Base-by-base conservation (phyloP, 2,113 vertebrate genomes). In the Paradisaea rubra region DNA sequence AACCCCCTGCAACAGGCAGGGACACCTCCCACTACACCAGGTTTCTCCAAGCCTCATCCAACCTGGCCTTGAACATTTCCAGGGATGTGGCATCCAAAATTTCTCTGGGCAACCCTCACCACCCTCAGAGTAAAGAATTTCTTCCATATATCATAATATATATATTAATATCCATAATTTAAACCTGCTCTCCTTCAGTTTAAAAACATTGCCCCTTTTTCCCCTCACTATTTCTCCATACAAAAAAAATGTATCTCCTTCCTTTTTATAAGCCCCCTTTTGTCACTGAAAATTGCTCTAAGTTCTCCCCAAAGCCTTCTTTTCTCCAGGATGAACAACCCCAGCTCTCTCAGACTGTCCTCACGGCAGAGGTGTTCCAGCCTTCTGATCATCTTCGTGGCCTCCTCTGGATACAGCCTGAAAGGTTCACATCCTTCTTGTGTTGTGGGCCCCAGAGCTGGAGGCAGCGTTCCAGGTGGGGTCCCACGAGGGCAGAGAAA, bases 401-500 rank as follows among this genome's bases (percentile, higher is more conserved):
- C 7, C 23, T 57, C 37, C 59, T 52, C 53, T 59, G 68, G 37
- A 27, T 15, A 6, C 16, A 15, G 5, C 53, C 59, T 50, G n/a
- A 21, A 19, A 39, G 3, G 2, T 88, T 44, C 18, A 20, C 13
- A 24, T 16, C 15, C 23, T 25, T 18, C 25, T 27, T 5, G 2
- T 2, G 6, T 7, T 35, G 28, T 41, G 52, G 13, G 53, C 3
- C 31, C 57, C 76, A 57, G 37, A 44, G 44, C 27, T 66, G 77
- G 37, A n/a, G 28, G 60, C 60, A 66, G 37, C 39, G 73, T 37
- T 59, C 52, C 60, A 50, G 33, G 19, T 24, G 23, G 15, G 25
- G 2, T 42, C 49, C 42, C 49, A 71, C 0, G 0, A 64, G 57
- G 49, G 27, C 27, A 44, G 59, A 37, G 35, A 25, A 50, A 17